Evolutionary conservation across 2,113 vertebrate species (phyloP), one percentile per base, ranked within the genome.

Genomic region (Erythrocercus mccallii): DNA sequence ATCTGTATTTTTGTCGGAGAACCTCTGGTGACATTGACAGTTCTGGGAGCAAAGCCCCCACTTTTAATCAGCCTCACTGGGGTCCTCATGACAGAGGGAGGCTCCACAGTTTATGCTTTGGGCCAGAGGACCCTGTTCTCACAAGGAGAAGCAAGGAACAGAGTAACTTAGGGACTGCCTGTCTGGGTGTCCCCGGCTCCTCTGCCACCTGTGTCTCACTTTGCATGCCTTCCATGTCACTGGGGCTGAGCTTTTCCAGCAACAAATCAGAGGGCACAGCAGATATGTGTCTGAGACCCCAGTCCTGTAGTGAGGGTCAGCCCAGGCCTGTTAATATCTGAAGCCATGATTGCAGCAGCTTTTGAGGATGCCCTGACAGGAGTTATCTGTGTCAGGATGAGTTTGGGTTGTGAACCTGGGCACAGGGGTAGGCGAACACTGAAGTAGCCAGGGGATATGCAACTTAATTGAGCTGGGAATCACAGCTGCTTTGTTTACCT

Each of bases 11-110:
- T 30, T 58, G 24, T 66, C 30, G 40, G 60, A 56, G 50, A 58
- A 8, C 12, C 27, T 70, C 56, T 50, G 51, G 47, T 64, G 78
- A 37, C 56, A 48, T 1, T 38, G 56, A 35, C 30, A 79, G 24
- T 9, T 70, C n/a, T 53, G 28, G 10, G 58, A 45, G 42, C 0
- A 10, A 83, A 60, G 15, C 0, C 1, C 9, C 2, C 1, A 1
- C 23, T n/a, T 57, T 78, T 68, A 23, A 20, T 44, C 51, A 79
- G 33, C 65, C 69, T 47, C 4, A 1, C 15, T 37, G 54, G 47
- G 27, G 15, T 80, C 28, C 27, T 5, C 0, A 1, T 15, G 44
- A 27, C 40, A 73, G 33, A 13, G 21, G 20, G 6, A 16, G 16
- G 16, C 38, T 78, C 42, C 33, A 50, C 12, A 11, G 47, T 7